Conservation (phyloP, 1,140 invertebrate species). For the Mercenaria mercenaria region DNA sequence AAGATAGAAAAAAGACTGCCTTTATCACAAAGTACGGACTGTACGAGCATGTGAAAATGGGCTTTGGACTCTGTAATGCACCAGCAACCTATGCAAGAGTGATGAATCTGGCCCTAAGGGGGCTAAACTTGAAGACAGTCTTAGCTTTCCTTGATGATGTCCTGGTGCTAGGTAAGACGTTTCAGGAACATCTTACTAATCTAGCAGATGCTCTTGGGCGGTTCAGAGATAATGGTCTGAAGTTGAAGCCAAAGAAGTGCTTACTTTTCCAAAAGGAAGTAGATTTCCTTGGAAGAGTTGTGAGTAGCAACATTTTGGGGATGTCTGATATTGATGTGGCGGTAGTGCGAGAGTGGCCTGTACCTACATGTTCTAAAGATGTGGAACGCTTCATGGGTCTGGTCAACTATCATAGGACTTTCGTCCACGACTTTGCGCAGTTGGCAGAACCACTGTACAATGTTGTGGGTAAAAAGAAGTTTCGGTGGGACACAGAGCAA, state of each 20-base stretch:
- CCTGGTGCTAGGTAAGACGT: neutral
- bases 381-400: conserved; percentile 20
- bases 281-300: neutral
- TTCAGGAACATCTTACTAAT: neutral
- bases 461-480: conserved; percentile 62
- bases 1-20: conserved; percentile 59
- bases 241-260: conserved; percentile 31
- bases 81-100: neutral
- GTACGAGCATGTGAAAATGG: conserved; percentile 59
- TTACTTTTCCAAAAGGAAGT: conserved; percentile 1
- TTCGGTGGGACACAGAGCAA: conserved; percentile 59
- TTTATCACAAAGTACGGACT: conserved; percentile 64
- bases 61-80: conserved; percentile 54
- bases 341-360: conserved; percentile 49
- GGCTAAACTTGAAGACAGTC: neutral
- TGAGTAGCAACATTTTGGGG: neutral
- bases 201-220: neutral
- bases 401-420: conserved; percentile 62
- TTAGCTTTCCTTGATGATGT: conserved; percentile 1
- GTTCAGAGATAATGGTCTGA: neutral
- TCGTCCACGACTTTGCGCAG: conserved; percentile 66
- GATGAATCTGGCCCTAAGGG: neutral
- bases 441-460: conserved; percentile 63
- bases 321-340: neutral
- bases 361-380: neutral